These are phyloP conservation scores for Cosmorhoe ocellata DNA, from an alignment of 2,888 invertebrate genomes.

Conservation along the genomic window DNA sequence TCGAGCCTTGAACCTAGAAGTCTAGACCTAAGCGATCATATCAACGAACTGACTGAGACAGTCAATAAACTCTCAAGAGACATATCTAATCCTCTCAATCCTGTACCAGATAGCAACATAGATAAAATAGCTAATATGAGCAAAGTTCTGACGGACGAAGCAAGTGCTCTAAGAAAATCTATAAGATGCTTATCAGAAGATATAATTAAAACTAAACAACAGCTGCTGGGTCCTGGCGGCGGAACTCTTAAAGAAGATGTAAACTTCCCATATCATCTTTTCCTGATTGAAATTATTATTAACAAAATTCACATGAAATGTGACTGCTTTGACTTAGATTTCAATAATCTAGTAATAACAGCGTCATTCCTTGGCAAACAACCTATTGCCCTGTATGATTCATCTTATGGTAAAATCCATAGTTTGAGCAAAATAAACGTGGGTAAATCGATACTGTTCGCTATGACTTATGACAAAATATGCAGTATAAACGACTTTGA, in stretches of 20 bases:
- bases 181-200: constrained; percentile 65
- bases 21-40: constrained; percentile 46
- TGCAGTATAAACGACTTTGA: constrained; percentile 65
- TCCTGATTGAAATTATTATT: constrained; percentile 70
- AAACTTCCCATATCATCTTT: constrained; percentile 72
- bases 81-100: constrained; percentile 24
- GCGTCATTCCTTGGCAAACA: constrained; percentile 69
- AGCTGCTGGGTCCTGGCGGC: constrained; percentile 34
- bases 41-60: constrained; percentile 52
- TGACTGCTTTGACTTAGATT: constrained; percentile 72
- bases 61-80: constrained; percentile 48
- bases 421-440: constrained; percentile 65
- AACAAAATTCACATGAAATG: constrained; percentile 78
- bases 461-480: constrained; percentile 77
- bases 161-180: constrained; percentile 65
- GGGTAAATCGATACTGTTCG: constrained; percentile 72
- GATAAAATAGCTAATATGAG: constrained; percentile 71
- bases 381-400: constrained; percentile 67
- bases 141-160: constrained; percentile 66
- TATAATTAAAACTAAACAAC: constrained; percentile 60
- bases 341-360: constrained; percentile 68
- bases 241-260: constrained; percentile 47
- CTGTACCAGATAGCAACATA: constrained; percentile 53
- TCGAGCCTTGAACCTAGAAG: constrained; percentile 49
- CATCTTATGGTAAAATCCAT: constrained; percentile 64